phyloP scores from a whole-genome alignment of 1,140 invertebrate species.

The Brachionus angularis region DNA sequence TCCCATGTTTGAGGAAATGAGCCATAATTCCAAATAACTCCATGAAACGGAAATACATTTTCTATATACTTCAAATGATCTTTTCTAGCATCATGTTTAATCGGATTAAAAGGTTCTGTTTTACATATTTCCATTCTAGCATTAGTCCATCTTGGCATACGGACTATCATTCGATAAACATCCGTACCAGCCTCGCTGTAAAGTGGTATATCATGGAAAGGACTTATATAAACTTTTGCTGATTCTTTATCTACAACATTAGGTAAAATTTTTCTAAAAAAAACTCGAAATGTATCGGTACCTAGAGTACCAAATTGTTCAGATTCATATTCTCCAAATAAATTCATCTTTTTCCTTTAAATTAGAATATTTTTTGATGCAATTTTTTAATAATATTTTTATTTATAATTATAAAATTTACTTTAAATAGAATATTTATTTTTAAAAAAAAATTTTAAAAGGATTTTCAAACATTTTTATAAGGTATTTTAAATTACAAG shows the following conservation, averaged over 20 bases:
- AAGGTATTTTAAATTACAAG: too few species aligned
- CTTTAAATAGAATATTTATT: too few species aligned
- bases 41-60: conserved; percentile 96
- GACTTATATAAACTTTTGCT: conserved; percentile 67
- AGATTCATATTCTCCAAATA: conserved; percentile 3
- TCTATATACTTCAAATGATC: conserved; percentile 89
- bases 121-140: conserved; percentile 89
- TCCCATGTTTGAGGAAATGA: conserved; percentile 92
- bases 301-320: conserved; percentile 4
- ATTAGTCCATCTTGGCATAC: conserved; percentile 97
- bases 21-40: conserved; percentile 99
- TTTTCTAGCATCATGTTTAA: conserved; percentile 97
- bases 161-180: conserved; percentile 86
- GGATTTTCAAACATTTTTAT: too few species aligned
- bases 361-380: neutral
- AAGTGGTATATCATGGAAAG: conserved; percentile 95
- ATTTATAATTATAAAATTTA: too few species aligned
- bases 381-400: too few species aligned
- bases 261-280: conserved; percentile 26
- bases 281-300: neutral
- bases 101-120: conserved; percentile 85
- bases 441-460: too few species aligned
- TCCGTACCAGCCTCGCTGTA: conserved; percentile 63
- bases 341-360: conserved; percentile 1
- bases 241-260: neutral